Conservation (phyloP, 2,113 vertebrate species). For the Mastomys natalensis region DNA sequence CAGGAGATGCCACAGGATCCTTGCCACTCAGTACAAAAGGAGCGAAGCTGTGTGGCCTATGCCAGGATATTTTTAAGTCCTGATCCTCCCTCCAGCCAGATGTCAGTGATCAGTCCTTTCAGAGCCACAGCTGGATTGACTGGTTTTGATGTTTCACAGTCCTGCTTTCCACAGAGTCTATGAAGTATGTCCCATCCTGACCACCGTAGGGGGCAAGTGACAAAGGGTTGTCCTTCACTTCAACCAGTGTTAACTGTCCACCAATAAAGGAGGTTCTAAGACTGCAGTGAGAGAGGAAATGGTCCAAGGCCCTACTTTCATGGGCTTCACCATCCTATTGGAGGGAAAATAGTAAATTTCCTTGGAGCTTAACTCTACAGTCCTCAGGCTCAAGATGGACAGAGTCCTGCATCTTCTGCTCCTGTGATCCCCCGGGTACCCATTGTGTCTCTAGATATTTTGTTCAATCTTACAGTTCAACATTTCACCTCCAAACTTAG, state of each 20-base stretch:
- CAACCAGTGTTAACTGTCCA: not conserved
- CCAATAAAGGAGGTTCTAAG: not conserved
- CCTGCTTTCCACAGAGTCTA: not conserved
- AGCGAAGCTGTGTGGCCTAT: not conserved
- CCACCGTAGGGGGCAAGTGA: not conserved
- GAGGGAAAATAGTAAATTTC: not conserved
- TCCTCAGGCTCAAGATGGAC: not conserved
- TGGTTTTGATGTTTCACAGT: not conserved
- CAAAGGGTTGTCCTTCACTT: constrained; percentile 11
- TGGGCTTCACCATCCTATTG: not conserved
- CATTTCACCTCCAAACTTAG: constrained; percentile 52
- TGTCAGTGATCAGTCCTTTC: not conserved
- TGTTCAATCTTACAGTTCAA: not conserved
- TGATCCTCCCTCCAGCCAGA: not conserved
- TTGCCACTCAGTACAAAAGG: not conserved
- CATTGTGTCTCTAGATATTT: not conserved
- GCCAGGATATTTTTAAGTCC: not conserved
- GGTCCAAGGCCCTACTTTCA: not conserved
- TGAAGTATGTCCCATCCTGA: not conserved
- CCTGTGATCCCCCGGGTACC: not conserved
- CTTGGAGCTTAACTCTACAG: not conserved
- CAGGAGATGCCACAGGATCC: not conserved
- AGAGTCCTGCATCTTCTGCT: not conserved
- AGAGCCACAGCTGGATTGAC: not conserved
- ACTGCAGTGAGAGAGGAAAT: not conserved